Evolutionary conservation across 1,140 invertebrate genomes (phyloP).

Genomic region (Bathynomus jamesi): DNA sequence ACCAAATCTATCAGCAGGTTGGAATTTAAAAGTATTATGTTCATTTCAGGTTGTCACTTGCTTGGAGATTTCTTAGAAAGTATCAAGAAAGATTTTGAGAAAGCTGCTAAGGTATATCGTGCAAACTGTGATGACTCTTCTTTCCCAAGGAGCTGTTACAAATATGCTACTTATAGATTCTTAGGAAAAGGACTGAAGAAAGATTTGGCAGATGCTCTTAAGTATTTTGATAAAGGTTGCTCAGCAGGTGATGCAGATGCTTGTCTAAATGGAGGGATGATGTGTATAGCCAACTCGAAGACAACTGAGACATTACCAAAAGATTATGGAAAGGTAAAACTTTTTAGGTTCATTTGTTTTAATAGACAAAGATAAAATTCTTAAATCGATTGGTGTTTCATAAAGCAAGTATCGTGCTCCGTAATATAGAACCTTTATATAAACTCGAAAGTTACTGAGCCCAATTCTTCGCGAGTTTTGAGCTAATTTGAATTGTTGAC

Average conservation of each 20-base stretch:
- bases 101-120: slow-evolving; percentile 68
- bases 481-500: too few relatives aligned
- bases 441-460: too few relatives aligned
- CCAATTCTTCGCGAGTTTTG: too few relatives aligned
- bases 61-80: slow-evolving; percentile 78
- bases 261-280: slow-evolving; percentile 65
- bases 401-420: too few relatives aligned
- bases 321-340: slow-evolving; percentile 40
- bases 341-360: too few relatives aligned
- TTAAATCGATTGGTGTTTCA: too few relatives aligned
- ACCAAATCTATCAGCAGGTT: too few relatives aligned
- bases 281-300: slow-evolving; percentile 49
- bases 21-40: background rate
- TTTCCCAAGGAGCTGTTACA: slow-evolving; percentile 72
- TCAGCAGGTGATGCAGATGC: slow-evolving; percentile 56
- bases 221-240: slow-evolving; percentile 73
- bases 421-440: too few relatives aligned
- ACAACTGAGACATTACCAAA: slow-evolving; percentile 31
- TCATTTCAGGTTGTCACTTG: slow-evolving; percentile 73
- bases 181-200: slow-evolving; percentile 39
- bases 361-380: too few relatives aligned
- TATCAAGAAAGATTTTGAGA: slow-evolving; percentile 66
- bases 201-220: slow-evolving; percentile 45
- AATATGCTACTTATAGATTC: slow-evolving; percentile 62
- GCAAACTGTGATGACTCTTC: slow-evolving; percentile 75